Evolutionary conservation across 2,888 invertebrate genomes (phyloP), one percentile per base, ranked within the genome.

Genomic region (Lycocerus yunnanus): DNA sequence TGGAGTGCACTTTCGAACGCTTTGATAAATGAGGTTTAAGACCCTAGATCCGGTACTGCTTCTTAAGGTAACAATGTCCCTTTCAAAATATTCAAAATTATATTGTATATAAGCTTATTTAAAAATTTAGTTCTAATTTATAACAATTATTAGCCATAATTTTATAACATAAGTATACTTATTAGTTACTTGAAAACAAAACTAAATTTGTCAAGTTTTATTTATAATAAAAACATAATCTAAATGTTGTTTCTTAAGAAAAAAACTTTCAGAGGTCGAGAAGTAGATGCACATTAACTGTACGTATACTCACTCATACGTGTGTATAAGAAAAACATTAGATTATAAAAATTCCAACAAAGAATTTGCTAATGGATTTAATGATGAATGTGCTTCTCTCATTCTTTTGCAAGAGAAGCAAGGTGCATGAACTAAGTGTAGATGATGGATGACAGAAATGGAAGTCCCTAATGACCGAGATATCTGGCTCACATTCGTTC

Each of bases 401-500:
- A 80, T 79, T 80, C 78, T 78, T 74, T 71, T 74, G 72, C 68
- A 78, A 80, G 78, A 78, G 80, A 73, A 74, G 79, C 77, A 78
- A 79, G 78, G 79, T 79, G 80, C 75, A 74, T 63, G 61, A 63
- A 63, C 78, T 73, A 78, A 75, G 72, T 72, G 74, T 72, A 82
- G 82, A 85, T 85, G 85, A 85, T 84, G 82, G 84, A 85, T 85
- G 84, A 85, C 83, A 83, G 83, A 83, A 84, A 83, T 83, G 84
- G 83, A 80, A 82, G 85, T 82, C 83, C 80, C 83, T 85, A 85
- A 85, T 85, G 85, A 85, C 84, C 85, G 82, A 82, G 83, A 84
- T 84, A 84, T 84, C 84, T 83, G 82, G 79, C 83, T 82, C 81
- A 81, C 82, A 82, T 83, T 83, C 82, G 83, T 82, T 82, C 81